Conservation (phyloP, 2,888 invertebrate genomes). For the Xestia sexstrigata region DNA sequence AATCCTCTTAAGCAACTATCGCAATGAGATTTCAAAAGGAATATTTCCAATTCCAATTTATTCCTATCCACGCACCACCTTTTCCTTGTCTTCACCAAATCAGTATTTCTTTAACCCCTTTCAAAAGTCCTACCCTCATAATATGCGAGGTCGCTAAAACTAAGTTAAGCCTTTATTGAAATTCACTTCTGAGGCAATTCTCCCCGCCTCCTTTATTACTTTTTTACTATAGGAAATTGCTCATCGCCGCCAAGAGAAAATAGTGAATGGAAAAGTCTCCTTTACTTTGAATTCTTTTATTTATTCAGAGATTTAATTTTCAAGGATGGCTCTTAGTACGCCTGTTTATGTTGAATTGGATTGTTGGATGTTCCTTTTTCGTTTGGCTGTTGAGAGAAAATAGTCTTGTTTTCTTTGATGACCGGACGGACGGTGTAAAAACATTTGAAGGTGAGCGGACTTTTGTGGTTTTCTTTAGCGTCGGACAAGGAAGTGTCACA, state of each 20-base stretch:
- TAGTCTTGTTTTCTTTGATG: slow-evolving; percentile 26
- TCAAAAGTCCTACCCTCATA: slow-evolving; percentile 83
- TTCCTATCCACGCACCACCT: slow-evolving; percentile 84
- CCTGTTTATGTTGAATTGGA: slow-evolving; percentile 42
- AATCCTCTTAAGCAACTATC: slow-evolving; percentile 64
- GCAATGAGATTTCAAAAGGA: slow-evolving; percentile 65
- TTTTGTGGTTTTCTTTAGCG: neutral
- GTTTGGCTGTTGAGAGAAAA: slow-evolving; percentile 30
- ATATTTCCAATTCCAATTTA: slow-evolving; percentile 80
- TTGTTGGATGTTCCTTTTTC: slow-evolving; percentile 34
- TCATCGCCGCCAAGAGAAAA: slow-evolving; percentile 72
- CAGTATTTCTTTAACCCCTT: slow-evolving; percentile 86
- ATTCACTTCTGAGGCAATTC: slow-evolving; percentile 82
- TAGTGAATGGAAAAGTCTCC: slow-evolving; percentile 68
- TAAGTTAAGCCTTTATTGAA: slow-evolving; percentile 80
- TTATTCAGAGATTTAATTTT: slow-evolving; percentile 57
- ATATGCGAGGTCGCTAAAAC: slow-evolving; percentile 75
- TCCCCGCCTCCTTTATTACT: slow-evolving; percentile 80
- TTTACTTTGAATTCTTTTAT: slow-evolving; percentile 53
- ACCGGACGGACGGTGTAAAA: neutral
- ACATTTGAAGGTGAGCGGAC: slow-evolving; percentile 10
- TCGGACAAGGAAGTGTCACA: neutral
- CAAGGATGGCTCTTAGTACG: slow-evolving; percentile 22
- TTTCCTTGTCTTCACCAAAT: slow-evolving; percentile 85
- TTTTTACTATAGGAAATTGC: slow-evolving; percentile 76